Percentiles rank a stretch among this genome's conserved stretches.
Evolutionary conservation across 2,113 vertebrate species (phyloP).

Genomic region (Grallaria varia): DNA sequence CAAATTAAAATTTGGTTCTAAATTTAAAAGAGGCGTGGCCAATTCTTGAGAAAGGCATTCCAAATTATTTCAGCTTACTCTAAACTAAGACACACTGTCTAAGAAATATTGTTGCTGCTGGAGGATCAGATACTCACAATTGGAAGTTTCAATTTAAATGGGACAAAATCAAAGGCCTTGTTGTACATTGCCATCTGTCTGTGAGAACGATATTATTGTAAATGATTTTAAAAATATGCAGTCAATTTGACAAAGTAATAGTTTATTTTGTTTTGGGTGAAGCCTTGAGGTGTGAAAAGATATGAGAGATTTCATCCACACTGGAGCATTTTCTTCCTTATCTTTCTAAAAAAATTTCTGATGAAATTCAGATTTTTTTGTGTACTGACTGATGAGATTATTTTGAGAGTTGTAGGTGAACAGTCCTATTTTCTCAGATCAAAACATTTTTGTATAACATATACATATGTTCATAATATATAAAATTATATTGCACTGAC

Average conservation of each 20-base stretch:
- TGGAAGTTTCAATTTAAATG: neutral
- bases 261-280: neutral
- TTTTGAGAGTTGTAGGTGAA: neutral
- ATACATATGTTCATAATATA: accelerated
- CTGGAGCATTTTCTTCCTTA: neutral
- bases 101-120: neutral
- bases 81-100: accelerated
- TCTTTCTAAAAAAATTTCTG: neutral
- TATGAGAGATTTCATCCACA: too few species aligned
- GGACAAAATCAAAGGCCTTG: neutral
- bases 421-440: neutral
- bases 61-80: too few species aligned
- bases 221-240: neutral
- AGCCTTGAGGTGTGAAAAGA: neutral
- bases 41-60: too few species aligned
- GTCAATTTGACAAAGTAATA: neutral
- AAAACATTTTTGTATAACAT: neutral
- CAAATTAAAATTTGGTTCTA: too few species aligned
- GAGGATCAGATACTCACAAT: neutral
- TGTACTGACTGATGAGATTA: neutral
- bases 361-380: neutral
- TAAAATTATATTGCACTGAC: neutral
- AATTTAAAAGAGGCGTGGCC: too few species aligned
- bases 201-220: neutral
- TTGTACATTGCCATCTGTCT: neutral